Base-by-base conservation (phyloP, 2,113 vertebrate genomes). In the Cepphus grylle region DNA sequence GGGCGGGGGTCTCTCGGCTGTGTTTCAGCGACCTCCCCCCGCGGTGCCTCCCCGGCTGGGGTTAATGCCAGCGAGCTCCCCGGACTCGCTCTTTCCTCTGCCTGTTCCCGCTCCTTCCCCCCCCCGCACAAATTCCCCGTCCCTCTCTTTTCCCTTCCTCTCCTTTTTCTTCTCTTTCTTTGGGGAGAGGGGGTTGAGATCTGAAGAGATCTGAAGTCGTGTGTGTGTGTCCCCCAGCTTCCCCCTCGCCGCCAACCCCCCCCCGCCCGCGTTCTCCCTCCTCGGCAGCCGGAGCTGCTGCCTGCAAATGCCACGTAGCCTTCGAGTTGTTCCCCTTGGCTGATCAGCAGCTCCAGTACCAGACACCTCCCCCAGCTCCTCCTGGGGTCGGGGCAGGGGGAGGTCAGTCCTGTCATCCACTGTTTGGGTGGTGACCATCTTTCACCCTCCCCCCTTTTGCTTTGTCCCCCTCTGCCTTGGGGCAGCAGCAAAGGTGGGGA, bases 261-360 rank as follows among this genome's bases (percentile, higher is more conserved):
- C 20, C 47, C 49, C 79, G 71, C 23, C 79, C 25, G 12, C 73
- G 42, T 34, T 58, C 86, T 86, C 79, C 69, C 56, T 77, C 66
- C 88, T 92, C 90, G 58, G 90, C 97, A 55, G 96, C 91, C 88
- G 74, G 72, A 89, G 94, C 89, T 53, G 95, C 97, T 96, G 94
- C 94, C 92, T 95, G 90, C 86, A 79, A 96, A 97, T 97, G 98
- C 98, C 97, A 98, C 96, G 96, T 98, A 94, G 97, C 92, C 97
- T 97, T 97, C 61, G 85, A 47, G 67, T 90, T 95, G 96, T 95
- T 97, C 96, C 93, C 92, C 95, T 97, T 97, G 94, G 87, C 93
- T 94, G 95, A 71, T 92, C 93, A 63, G 95, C 94, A 30, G 94
- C 88, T 78, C 70, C 23, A 81, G 91, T 71, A 74, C 95, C 94